Evolutionary conservation across 2,888 invertebrate genomes (phyloP).

Genomic region (Nipponacmea schrenckii): DNA sequence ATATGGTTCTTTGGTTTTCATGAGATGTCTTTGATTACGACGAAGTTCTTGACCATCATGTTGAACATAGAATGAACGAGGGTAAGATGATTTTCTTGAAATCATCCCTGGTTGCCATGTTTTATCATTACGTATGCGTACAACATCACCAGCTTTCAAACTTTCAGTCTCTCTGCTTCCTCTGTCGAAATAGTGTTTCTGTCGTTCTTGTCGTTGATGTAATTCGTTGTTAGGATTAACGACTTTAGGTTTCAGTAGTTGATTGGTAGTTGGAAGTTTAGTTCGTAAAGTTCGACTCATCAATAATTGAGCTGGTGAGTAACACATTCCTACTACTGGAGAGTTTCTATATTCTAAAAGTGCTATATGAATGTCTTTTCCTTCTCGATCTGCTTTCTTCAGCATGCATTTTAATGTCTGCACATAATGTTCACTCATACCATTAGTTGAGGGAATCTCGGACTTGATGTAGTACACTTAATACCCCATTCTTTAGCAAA

Average conservation of each 20-base stretch:
- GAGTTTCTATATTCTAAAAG: conserved; percentile 11
- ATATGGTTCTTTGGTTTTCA: too few species aligned
- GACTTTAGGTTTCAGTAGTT: neutral
- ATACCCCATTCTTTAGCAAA: conserved; percentile 18
- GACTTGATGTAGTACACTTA: conserved; percentile 14
- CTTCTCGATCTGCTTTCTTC: conserved; percentile 16
- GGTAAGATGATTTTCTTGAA: neutral
- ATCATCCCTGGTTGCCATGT: neutral
- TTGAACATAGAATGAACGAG: neutral
- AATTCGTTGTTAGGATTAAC: neutral
- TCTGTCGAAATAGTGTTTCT: conserved; percentile 4
- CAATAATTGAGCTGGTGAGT: neutral
- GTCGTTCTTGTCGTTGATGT: neutral
- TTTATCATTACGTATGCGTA: neutral
- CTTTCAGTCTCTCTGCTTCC: too few species aligned
- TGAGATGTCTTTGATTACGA: too few species aligned
- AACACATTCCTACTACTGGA: neutral
- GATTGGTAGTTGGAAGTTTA: neutral
- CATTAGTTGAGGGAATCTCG: conserved; percentile 20
- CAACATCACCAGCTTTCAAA: neutral
- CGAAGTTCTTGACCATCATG: too few species aligned
- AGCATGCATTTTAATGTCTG: conserved; percentile 22
- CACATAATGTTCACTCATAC: neutral
- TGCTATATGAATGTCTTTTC: conserved; percentile 21
- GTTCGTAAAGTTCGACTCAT: conserved; percentile 5